Evolutionary conservation across 2,888 invertebrate genomes (phyloP), one percentile per base, ranked within the genome.

Genomic region (Napeogenes inachia): DNA sequence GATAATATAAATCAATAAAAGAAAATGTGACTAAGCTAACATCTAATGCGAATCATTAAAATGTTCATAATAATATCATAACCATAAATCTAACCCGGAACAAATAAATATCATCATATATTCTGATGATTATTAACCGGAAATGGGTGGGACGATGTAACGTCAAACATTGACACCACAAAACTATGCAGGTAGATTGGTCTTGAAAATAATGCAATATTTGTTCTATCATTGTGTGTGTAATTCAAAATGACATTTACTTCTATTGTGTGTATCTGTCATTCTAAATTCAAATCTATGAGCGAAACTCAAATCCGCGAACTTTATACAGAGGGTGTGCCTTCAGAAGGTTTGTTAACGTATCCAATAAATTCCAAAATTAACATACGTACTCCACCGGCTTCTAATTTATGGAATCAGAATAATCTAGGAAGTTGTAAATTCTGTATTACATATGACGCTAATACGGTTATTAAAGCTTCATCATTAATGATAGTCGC

Each of bases 391-490:
- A 62, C 50, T 45, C 54, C 59, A 55, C 56, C 53, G 13, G 56
- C 33, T 55, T 32, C 10, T 62, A 62, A 64, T 64, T 60, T 66
- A 66, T 61, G 57, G 54, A 53, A 57, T 55, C 54, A 47, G 42
- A 45, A 63, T 56, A 45, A 54, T 57, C 57, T 57, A 61, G 66
- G 66, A 66, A 66, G 64, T 60, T 62, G 53, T 66, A 63, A 57
- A 61, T n/a, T 13, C 54, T 60, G 56, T 56, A 61, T 59, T 58
- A 50, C 50, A 30, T 30, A 50, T 50, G n/a, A 50, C 30, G 30
- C 30, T 50, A 50, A 30, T 50, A n/a, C 30, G 21, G 12, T 30
- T 12, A 50, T 50, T 50, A 50, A 10, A 50, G 30, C 50, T 50
- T 50, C 30, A 50, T 10, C 50, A 50, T 30, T 47, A 21, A 1